Percentiles rank a stretch among this genome's conserved stretches.
Evolutionary conservation across 2,113 vertebrate genomes (phyloP).

Genomic region (Pteronura brasiliensis): DNA sequence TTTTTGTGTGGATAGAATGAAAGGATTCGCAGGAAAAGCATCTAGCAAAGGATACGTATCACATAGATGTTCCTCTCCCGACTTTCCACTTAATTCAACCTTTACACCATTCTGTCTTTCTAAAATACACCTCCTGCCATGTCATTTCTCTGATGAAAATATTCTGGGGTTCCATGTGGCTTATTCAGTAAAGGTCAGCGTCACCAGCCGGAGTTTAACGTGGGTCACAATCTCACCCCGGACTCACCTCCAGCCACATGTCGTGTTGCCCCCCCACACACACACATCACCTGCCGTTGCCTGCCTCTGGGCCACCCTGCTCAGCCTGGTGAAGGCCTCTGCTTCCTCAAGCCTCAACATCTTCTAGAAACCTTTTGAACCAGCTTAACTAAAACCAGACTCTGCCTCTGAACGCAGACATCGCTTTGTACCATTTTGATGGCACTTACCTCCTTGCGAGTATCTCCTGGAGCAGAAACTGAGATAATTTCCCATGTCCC

Average conservation of each 20-base stretch:
- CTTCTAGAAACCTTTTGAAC: background rate
- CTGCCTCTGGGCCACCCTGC: background rate
- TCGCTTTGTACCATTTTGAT: background rate
- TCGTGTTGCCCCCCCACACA: background rate
- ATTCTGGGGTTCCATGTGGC: background rate
- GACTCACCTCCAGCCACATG: background rate
- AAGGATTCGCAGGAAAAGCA: background rate
- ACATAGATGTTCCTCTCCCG: background rate
- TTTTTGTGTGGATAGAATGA: background rate
- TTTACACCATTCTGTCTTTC: background rate
- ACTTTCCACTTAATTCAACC: background rate
- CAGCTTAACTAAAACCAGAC: background rate
- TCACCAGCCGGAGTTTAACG: background rate
- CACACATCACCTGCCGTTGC: accelerated
- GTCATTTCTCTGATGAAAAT: background rate
- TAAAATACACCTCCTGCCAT: background rate
- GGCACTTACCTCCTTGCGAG: background rate
- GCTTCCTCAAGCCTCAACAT: background rate
- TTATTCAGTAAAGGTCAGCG: background rate
- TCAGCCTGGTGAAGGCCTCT: background rate
- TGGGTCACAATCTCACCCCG: background rate
- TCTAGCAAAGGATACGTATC: background rate
- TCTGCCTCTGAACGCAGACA: background rate
- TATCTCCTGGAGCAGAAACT: background rate
- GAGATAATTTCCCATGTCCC: background rate